Evolutionary conservation across 2,888 invertebrate genomes (phyloP).

Genomic region (Deilephila porcellus): DNA sequence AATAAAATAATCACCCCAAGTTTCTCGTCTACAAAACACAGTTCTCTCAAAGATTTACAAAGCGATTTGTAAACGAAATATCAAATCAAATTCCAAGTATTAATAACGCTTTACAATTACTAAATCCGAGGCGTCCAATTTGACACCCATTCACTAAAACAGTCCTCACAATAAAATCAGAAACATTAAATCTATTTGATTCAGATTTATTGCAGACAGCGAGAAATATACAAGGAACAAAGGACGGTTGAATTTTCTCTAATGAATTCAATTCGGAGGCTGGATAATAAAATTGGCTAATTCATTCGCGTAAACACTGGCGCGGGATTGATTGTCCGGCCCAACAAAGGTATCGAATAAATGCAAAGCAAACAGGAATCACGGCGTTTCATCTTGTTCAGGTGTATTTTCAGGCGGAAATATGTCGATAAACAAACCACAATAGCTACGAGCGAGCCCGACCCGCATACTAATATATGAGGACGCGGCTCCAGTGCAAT

Average conservation of each 20-base stretch:
- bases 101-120: background rate
- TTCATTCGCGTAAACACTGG: background rate
- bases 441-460: slow-evolving; percentile 52
- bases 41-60: no score
- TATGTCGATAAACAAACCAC: slow-evolving; percentile 68
- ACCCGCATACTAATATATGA: slow-evolving; percentile 61
- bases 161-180: slow-evolving; percentile 10
- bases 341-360: slow-evolving; percentile 19
- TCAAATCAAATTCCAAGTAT: background rate
- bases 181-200: slow-evolving; percentile 26
- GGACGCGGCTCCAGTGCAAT: slow-evolving; percentile 43
- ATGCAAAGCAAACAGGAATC: slow-evolving; percentile 58
- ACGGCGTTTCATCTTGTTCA: slow-evolving; percentile 48
- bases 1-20: no score
- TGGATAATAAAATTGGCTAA: slow-evolving; percentile 23
- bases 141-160: slow-evolving; percentile 16
- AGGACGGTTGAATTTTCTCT: slow-evolving; percentile 2
- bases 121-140: background rate
- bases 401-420: slow-evolving; percentile 62
- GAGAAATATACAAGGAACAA: slow-evolving; percentile 10
- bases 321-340: slow-evolving; percentile 5
- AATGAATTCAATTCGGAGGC: slow-evolving; percentile 19
- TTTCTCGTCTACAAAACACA: no score
- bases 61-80: background rate
- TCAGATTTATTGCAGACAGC: slow-evolving; percentile 25